These are phyloP conservation scores for Strigamia maritima DNA, from an alignment of 2,888 invertebrate species.

Conservation along the genomic window DNA sequence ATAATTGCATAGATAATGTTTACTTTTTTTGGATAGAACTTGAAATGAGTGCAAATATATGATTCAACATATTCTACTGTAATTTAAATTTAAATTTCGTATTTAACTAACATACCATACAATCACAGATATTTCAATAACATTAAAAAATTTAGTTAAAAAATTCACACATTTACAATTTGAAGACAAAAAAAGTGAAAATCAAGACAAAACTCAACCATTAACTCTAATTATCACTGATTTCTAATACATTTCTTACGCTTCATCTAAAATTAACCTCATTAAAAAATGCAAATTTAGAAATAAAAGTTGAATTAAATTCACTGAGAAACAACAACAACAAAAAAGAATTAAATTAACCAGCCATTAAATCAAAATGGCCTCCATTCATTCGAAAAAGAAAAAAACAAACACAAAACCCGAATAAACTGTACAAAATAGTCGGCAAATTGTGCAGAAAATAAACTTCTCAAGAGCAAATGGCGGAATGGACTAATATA, in stretches of 20 bases:
- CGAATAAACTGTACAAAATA: background rate
- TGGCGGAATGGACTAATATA: background rate
- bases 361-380: background rate
- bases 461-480: background rate
- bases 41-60: background rate
- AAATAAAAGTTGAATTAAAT: no score
- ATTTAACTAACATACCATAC: background rate
- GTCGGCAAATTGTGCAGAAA: background rate
- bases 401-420: background rate
- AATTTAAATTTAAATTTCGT: background rate
- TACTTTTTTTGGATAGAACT: background rate
- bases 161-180: constrained; percentile 3
- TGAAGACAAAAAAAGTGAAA: background rate
- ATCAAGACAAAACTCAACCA: background rate
- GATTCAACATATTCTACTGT: background rate
- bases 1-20: constrained; percentile 11
- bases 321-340: no score
- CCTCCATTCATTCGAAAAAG: background rate
- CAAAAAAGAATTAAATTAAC: no score
- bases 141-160: background rate
- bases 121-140: constrained; percentile 20
- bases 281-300: no score
- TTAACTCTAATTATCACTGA: background rate
- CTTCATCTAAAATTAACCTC: no score
- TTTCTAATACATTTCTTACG: background rate